Evolutionary conservation across 92 coral and sea anemone genomes (phyloP).

Genomic region (Nematostella vectensis): DNA sequence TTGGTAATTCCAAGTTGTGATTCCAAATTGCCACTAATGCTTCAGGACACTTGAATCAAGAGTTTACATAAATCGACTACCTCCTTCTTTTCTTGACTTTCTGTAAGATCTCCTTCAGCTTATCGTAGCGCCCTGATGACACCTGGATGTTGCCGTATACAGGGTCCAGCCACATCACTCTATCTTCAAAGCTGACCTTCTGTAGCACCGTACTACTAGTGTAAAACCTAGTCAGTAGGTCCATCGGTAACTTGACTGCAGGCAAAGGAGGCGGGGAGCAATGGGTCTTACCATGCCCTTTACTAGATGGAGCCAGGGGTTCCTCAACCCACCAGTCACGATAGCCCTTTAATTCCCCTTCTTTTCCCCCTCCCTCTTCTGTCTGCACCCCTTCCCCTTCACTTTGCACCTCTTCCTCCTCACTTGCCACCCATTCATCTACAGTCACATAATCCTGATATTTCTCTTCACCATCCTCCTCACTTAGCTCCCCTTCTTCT

Average conservation of each 20-base stretch:
- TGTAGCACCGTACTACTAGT: conserved; percentile 75
- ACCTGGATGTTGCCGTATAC: conserved; percentile 91
- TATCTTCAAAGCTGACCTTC: conserved; percentile 73
- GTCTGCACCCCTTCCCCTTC: background rate
- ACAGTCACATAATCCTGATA: conserved; percentile 16
- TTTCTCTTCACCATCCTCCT: conserved; percentile 15
- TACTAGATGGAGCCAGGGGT: conserved; percentile 38
- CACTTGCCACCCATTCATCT: conserved; percentile 13
- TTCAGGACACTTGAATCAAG: too few relatives aligned
- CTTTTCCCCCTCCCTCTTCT: too few relatives aligned
- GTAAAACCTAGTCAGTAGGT: conserved; percentile 77
- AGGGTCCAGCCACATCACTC: conserved; percentile 96
- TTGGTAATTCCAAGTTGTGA: too few relatives aligned
- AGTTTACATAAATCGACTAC: too few relatives aligned
- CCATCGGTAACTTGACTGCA: conserved; percentile 70
- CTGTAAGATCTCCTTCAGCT: conserved; percentile 67
- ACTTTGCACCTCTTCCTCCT: conserved; percentile 9
- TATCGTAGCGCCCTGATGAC: conserved; percentile 86
- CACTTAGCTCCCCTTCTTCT: conserved; percentile 37
- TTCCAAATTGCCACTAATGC: too few relatives aligned
- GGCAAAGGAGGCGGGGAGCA: conserved; percentile 88
- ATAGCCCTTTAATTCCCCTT: conserved; percentile 22
- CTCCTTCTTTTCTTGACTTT: conserved; percentile 13
- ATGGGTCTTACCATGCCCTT: conserved; percentile 26
- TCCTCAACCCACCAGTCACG: conserved; percentile 84